Base-by-base conservation (phyloP, 1,140 invertebrate species). In the Bombus impatiens region DNA sequence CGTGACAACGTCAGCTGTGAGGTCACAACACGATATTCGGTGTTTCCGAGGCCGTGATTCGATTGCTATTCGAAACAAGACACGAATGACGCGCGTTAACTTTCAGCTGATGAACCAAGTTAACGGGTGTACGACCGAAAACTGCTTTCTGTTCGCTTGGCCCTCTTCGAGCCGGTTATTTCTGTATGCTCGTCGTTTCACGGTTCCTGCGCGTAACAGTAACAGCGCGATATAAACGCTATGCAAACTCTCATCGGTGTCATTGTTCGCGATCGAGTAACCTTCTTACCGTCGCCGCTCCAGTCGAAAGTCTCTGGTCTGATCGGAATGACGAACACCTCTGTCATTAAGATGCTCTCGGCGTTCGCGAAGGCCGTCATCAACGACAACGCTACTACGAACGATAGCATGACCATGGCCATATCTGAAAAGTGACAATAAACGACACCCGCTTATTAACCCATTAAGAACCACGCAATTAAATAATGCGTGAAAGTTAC, bases 241-340 rank as follows among this genome's bases (percentile, higher is more conserved):
- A 72, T 40, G 79, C n/a, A n/a, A 79, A 42, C 35, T 13, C 22
- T 42, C 13, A 18, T 59, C 53, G 47, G 25, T 77, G 68, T 80
- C 68, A 22, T 80, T 42, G 70, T 44, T 67, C 71, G 53, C 28
- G 12, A 28, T 42, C n/a, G 28, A 57, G 59, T n/a, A 78, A 15
- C 42, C 53, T 25, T 67, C 90, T 95, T 93, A 96, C 95, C 94
- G 88, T 94, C 91, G 44, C 91, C 88, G 67, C 95, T 95, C 95
- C 95, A 96, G 78, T 96, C 93, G 91, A 96, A 96, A 81, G 94
- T 93, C 59, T 94, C 93, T 8, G 96, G 95, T 53, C 92, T 94
- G 85, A 96, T 94, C 10, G 95, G 94, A 87, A 95, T 93, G 68
- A 95, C 93, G 91, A 96, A 96, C 37, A 96, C 95, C 91, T 95